These are phyloP conservation scores for Microctenopoma lineatum DNA, from an alignment of 2,797 vertebrate genomes.

Conservation along the genomic window DNA sequence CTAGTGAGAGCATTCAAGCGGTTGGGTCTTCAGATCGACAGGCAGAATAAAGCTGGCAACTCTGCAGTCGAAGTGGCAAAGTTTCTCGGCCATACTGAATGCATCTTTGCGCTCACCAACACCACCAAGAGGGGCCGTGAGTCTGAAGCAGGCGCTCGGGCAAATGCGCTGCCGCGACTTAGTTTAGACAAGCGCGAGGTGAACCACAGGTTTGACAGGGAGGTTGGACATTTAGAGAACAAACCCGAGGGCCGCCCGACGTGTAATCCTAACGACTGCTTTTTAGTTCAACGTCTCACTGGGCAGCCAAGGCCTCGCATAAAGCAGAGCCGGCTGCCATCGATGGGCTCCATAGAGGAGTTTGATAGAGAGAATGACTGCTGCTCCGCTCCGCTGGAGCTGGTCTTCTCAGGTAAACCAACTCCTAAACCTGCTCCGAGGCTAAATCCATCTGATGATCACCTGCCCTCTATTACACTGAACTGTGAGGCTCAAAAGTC, in stretches of 20 bases:
- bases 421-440: slow-evolving; percentile 50
- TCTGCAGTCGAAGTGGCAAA: slow-evolving; percentile 77
- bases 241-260: slow-evolving; percentile 32
- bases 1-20: slow-evolving; percentile 83
- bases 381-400: slow-evolving; percentile 23
- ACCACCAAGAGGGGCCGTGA: slow-evolving; percentile 53
- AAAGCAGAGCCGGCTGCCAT: slow-evolving; percentile 51
- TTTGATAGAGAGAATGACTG: slow-evolving; percentile 61
- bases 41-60: slow-evolving; percentile 81
- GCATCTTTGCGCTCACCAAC: slow-evolving; percentile 69
- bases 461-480: slow-evolving; percentile 37
- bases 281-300: neutral
- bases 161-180: slow-evolving; percentile 9
- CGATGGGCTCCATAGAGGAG: slow-evolving; percentile 81
- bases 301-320: slow-evolving; percentile 10
- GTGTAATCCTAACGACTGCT: neutral
- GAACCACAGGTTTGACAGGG: slow-evolving; percentile 21
- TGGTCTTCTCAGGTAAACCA: slow-evolving; percentile 44
- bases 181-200: neutral
- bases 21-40: slow-evolving; percentile 79
- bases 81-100: slow-evolving; percentile 78
- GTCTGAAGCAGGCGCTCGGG: slow-evolving; percentile 5
- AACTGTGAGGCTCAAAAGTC: slow-evolving; percentile 14
- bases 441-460: neutral
- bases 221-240: slow-evolving; percentile 34